Evolutionary conservation across 2,888 invertebrate genomes (phyloP).

Genomic region (Nemoura dubitans): DNA sequence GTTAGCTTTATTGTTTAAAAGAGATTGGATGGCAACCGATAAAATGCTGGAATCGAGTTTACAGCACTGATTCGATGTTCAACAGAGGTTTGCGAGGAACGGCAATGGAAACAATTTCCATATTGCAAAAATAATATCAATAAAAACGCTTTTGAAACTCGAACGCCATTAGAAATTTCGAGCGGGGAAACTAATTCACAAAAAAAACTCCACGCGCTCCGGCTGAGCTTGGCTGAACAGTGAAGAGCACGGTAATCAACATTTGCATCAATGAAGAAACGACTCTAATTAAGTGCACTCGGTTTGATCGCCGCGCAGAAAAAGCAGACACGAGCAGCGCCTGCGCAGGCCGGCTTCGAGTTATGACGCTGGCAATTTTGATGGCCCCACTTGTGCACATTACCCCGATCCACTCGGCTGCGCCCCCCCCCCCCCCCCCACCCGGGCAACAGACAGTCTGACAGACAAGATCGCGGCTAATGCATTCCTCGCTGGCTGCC

Average conservation of each 20-base stretch:
- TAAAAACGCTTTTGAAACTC: too few species aligned
- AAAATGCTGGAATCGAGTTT: too few species aligned
- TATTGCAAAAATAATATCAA: too few species aligned
- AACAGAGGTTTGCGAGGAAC: too few species aligned
- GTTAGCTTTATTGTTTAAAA: too few species aligned
- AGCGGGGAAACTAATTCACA: neutral
- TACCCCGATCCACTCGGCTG: neutral
- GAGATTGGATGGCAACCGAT: too few species aligned
- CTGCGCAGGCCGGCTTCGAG: too few species aligned
- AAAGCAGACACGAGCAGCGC: neutral
- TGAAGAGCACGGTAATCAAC: neutral
- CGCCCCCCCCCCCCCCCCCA: too few species aligned
- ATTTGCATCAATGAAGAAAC: neutral
- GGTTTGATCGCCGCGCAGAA: neutral
- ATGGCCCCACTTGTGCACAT: neutral
- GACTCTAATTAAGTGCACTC: neutral
- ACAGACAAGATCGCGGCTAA: neutral
- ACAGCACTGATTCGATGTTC: too few species aligned
- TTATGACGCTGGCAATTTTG: neutral
- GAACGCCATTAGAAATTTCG: neutral
- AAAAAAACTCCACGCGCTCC: too few species aligned
- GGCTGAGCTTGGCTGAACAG: neutral
- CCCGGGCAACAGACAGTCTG: neutral
- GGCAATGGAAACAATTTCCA: too few species aligned
- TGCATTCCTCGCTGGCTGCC: neutral